Evolutionary conservation across 2,113 vertebrate species (phyloP).

Genomic region (Oreochromis niloticus): DNA sequence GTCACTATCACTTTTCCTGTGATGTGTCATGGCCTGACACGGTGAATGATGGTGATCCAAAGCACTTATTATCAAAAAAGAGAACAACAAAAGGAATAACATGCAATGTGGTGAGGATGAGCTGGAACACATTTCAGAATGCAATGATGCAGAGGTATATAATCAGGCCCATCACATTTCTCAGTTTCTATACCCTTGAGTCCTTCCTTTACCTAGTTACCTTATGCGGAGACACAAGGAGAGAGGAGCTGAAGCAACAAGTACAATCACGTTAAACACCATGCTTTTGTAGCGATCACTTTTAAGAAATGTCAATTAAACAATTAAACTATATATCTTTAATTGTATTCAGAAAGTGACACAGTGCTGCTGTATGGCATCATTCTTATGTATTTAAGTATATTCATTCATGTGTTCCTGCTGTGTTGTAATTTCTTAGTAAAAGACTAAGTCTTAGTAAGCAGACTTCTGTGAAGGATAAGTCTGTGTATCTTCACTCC

Average conservation of each 20-base stretch:
- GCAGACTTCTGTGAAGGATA: neutral
- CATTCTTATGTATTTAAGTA: neutral
- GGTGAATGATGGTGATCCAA: neutral
- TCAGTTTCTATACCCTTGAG: neutral
- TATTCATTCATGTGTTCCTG: neutral
- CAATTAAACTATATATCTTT: fast-evolving
- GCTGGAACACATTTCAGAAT: neutral
- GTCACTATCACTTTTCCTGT: neutral
- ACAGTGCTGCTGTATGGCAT: neutral
- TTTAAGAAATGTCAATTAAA: neutral
- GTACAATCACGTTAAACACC: neutral
- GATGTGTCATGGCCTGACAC: fast-evolving
- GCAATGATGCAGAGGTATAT: neutral
- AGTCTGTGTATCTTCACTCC: fast-evolving
- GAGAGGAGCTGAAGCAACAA: neutral
- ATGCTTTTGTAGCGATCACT: neutral
- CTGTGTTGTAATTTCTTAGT: neutral
- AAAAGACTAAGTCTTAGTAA: neutral
- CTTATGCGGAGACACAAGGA: fast-evolving
- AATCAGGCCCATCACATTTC: fast-evolving
- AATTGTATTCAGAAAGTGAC: neutral
- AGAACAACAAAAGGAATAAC: neutral
- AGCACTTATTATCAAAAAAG: neutral
- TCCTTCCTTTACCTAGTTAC: neutral
- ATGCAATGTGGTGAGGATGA: neutral